Evolutionary conservation across 2,113 vertebrate species (phyloP), one percentile per base, ranked within the genome.

Genomic region (Pao palembangensis): DNA sequence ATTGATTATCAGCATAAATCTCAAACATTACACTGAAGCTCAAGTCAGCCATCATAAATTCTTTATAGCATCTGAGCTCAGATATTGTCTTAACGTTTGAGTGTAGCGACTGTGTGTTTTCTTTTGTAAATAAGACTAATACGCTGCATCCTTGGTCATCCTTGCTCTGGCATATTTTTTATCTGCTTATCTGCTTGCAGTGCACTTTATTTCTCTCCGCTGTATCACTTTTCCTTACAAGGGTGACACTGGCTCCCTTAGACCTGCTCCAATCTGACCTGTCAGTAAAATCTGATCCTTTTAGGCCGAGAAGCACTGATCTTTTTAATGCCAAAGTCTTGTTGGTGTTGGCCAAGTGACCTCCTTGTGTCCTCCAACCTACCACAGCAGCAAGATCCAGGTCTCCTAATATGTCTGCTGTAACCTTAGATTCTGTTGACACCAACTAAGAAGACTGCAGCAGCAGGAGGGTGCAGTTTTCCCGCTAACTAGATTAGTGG

Each of bases 221-320:
- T 60, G 71, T 85, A 86, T 91, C 86, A 80, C 75, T 89, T 91
- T 91, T 84, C 91, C 69, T 85, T 78, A 72, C 68, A 64, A 78
- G 74, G 80, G 87, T 88, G 84, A 78, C 76, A 60, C 56, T 21
- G 72, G 72, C 76, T 78, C 69, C 74, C 67, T 71, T 64, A 67
- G 76, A 84, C 71, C 64, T 68, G 60, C 73, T 68, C 63, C 74
- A 76, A 89, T 90, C 70, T 51, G 71, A 80, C 75, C 81, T 12
- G 85, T 91, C 88, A 88, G 88, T 87, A 86, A 78, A 91, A 92
- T 85, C 82, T 75, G 88, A 91, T 91, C 87, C 81, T 86, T 79
- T 80, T 55, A 57, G 80, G 73, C 77, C 62, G 78, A 83, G 69
- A 69, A 76, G 65, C 50, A 44, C 75, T 44, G 50, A 67, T 77